These are phyloP conservation scores for Laticauda laticaudata DNA, from an alignment of 2,113 vertebrate species.

Conservation along the genomic window DNA sequence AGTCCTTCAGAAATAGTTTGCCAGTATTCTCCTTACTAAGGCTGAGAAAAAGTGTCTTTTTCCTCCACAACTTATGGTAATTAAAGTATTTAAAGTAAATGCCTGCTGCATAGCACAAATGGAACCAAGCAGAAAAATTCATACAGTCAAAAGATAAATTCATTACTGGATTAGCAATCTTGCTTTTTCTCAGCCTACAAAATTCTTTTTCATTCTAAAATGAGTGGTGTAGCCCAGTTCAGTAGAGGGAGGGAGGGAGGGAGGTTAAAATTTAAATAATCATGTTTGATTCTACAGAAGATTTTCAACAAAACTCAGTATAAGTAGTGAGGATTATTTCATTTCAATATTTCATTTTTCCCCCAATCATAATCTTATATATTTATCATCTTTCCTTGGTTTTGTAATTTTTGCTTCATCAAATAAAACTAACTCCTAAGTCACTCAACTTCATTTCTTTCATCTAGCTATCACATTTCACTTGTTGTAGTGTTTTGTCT, in stretches of 20 bases:
- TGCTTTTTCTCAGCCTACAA: conserved; percentile 1
- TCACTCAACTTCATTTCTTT: not conserved
- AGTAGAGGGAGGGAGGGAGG: not conserved
- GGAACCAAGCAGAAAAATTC: not conserved
- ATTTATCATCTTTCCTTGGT: not conserved
- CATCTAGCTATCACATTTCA: not conserved
- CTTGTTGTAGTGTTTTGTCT: not conserved
- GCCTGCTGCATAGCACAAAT: not conserved
- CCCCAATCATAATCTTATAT: not conserved
- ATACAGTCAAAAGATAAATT: not conserved
- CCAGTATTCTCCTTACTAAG: not conserved
- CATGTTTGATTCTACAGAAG: not conserved
- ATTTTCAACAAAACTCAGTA: not conserved
- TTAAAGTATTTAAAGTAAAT: not conserved
- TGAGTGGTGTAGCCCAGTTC: not conserved
- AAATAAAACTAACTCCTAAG: not conserved
- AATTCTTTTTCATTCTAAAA: conserved; percentile 3
- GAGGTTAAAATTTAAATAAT: not conserved
- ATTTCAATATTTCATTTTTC: not conserved
- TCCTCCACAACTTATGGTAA: not conserved
- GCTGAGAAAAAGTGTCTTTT: not conserved
- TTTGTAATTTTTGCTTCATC: not conserved
- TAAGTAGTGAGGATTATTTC: not conserved
- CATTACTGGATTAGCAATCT: not conserved
- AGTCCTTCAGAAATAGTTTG: not conserved